These are phyloP conservation scores for Diploptera punctata DNA, from an alignment of 2,888 invertebrate species.

Conservation along the genomic window DNA sequence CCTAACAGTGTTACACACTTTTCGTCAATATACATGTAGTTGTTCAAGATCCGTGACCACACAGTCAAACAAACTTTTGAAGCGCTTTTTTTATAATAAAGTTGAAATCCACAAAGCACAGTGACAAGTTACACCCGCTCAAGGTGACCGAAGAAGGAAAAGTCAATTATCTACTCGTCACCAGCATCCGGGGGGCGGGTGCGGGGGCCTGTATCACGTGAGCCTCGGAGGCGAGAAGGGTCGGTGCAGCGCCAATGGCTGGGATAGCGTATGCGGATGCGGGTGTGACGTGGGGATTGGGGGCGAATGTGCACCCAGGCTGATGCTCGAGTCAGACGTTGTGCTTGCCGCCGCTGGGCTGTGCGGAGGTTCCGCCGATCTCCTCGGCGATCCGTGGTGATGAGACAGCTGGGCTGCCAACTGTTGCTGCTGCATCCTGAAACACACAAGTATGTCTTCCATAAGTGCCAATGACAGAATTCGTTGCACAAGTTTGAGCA, in stretches of 20 bases:
- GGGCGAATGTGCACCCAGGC: constrained; percentile 45
- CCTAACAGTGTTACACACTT: no score
- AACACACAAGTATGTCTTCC: constrained; percentile 32
- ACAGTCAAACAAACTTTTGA: no score
- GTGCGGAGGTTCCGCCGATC: constrained; percentile 43
- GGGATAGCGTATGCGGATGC: constrained; percentile 46
- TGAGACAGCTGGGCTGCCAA: constrained; percentile 49
- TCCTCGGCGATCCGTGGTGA: constrained; percentile 39
- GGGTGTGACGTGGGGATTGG: constrained; percentile 46
- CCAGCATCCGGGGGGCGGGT: constrained; percentile 43
- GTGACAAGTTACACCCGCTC: not conserved
- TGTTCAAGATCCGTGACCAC: no score
- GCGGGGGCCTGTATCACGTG: constrained; percentile 48
- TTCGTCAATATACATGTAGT: no score
- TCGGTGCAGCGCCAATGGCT: constrained; percentile 45
- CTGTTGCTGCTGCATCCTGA: constrained; percentile 51
- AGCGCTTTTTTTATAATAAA: no score
- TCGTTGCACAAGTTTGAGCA: no score
- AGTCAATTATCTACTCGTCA: constrained; percentile 1
- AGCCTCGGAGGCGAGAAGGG: constrained; percentile 48
- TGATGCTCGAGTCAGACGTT: constrained; percentile 47
- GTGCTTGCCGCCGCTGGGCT: constrained; percentile 48
- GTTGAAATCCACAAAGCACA: constrained; percentile 7
- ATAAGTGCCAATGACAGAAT: no score
- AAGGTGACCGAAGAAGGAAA: not conserved